Evolutionary conservation across 2,113 vertebrate genomes (phyloP), one percentile per base, ranked within the genome.

Genomic region (Anarhynchus alexandrinus): DNA sequence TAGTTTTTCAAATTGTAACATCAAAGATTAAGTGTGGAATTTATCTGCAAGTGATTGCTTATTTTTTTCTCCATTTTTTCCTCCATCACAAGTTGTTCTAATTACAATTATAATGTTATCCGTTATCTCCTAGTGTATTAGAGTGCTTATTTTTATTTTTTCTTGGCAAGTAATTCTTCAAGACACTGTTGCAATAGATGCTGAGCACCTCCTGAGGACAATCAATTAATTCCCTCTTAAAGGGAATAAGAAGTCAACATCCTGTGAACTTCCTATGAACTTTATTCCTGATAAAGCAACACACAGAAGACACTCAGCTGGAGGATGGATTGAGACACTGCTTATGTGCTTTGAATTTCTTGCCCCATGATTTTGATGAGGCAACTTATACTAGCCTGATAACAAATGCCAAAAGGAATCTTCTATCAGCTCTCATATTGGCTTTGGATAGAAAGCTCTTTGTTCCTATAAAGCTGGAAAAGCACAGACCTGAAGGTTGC

Each of bases 321-420:
- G 0, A 59, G 42, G 20, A 54, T 81, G 45, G 10, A 83, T 25
- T 25, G 21, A 96, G 10, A 20, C 64, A 84, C 74, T 78, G 62
- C 14, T 92, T 94, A 49, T 45, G 49, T 91, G 11, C 2, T 92
- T 90, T 93, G 59, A 71, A 90, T 93, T 95, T 94, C 47, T 82
- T 88, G 89, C 40, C 76, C 58, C 42, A 20, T 62, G 15, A 78
- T 76, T 82, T 92, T 79, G 51, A 77, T 71, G 36, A 25, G 27
- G 34, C 21, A 88, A 76, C 19, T 85, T 93, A 51, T 80, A 86
- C 79, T 94, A 95, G 62, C 86, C 73, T 72, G 64, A 72, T 93
- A 95, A 93, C 66, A 77, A 90, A 90, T 23, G 97, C 96, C 89
- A 95, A 96, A 92, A 42, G 30, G 67, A 92, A 79, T 36, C 30